Percentiles rank a stretch among this genome's conserved stretches.
Evolutionary conservation across 2,113 vertebrate species (phyloP).

Genomic region (Galbula dea): DNA sequence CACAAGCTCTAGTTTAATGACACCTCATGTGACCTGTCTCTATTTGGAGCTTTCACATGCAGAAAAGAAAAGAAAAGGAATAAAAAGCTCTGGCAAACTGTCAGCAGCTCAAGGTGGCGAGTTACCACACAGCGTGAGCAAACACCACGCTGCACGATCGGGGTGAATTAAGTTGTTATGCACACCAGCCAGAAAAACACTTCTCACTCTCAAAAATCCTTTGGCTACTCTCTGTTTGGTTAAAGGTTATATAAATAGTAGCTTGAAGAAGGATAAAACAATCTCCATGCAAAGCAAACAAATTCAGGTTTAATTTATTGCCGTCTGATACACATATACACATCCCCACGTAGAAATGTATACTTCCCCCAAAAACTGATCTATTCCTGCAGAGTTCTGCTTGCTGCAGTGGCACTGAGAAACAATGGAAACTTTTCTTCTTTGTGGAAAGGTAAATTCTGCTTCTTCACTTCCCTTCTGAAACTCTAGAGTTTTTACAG

Average conservation of each 20-base stretch:
- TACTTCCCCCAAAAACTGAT: conserved; percentile 26
- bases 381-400: conserved; percentile 18
- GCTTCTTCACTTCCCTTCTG: conserved; percentile 68
- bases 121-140: background rate
- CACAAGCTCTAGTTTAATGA: conserved; percentile 25
- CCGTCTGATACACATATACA: conserved; percentile 34
- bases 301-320: conserved; percentile 76
- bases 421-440: conserved; percentile 64
- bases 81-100: background rate
- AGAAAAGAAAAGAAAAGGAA: background rate
- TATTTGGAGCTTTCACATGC: background rate
- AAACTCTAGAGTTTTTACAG: conserved; percentile 70
- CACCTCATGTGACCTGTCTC: background rate
- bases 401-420: background rate
- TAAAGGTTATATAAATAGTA: conserved; percentile 82
- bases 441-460: conserved; percentile 67
- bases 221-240: conserved; percentile 69
- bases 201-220: conserved; percentile 72
- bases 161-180: conserved; percentile 2
- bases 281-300: conserved; percentile 75
- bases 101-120: background rate
- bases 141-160: background rate
- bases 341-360: background rate
- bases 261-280: conserved; percentile 75
- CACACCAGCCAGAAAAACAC: conserved; percentile 53